Evolutionary conservation across 2,113 vertebrate species (phyloP), one percentile per base, ranked within the genome.

Genomic region (Xenus cinereus): DNA sequence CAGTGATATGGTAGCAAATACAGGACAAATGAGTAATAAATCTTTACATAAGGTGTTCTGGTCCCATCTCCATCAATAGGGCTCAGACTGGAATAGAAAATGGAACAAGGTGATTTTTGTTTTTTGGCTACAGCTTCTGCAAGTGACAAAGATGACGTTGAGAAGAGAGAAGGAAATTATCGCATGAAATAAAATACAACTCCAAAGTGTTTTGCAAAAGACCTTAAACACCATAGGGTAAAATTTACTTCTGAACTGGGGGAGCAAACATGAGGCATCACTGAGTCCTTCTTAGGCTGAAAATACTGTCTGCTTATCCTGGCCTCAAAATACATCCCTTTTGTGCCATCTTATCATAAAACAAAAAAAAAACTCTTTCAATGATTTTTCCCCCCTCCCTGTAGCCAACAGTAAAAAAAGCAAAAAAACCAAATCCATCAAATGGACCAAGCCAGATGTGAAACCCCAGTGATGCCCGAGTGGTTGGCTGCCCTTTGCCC

Each of bases 51-150:
- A 96, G 93, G 92, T 96, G 80, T 95, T 96, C 97, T 97, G 95
- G 97, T 97, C 97, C 95, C 97, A 92, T 96, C 33, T 94, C 95
- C 89, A 96, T 89, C 96, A 96, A 83, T 26, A 96, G 97, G 95
- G 95, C 94, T 98, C 97, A 93, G 79, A 93, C 71, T 90, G 91
- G 90, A 97, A 54, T 96, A 94, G 82, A 95, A 97, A 97, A 97
- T 96, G 95, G 91, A 97, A 96, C 74, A 89, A 85, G 21, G 45
- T 92, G 79, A 23, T 51, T 88, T 87, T 63, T 64, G 28, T 18
- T 96, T 97, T 98, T 98, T 98, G 98, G 98, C 98, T 98, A 91
- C 94, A 97, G 97, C 96, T 98, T 98, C 96, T 96, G 97, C 96
- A 96, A 97, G 96, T 95, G 94, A 98, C 66, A 76, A 91, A 91